Evolutionary conservation across 2,113 vertebrate species (phyloP).

Genomic region (Nannobrachium achirus): DNA sequence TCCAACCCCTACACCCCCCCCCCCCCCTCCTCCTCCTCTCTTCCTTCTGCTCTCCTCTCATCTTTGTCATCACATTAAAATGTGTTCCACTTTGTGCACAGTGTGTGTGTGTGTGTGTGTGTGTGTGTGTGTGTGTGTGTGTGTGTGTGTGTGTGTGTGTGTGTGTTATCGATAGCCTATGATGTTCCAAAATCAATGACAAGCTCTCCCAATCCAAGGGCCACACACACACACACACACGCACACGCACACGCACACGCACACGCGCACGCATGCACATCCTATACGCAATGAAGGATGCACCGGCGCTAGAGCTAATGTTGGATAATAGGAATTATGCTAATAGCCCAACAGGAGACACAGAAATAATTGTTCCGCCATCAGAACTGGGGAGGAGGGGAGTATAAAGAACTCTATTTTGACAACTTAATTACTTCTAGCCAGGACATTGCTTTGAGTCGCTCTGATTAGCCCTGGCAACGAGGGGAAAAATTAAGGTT

Average conservation of each 20-base stretch:
- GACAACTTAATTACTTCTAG: constrained; percentile 76
- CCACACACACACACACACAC: neutral
- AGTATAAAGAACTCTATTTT: constrained; percentile 72
- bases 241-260: neutral
- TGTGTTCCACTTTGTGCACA: neutral
- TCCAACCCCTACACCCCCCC: constrained; percentile 26
- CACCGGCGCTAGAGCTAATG: constrained; percentile 56
- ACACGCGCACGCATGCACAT: neutral
- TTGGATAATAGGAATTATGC: constrained; percentile 70
- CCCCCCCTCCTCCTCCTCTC: constrained; percentile 21
- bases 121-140: neutral
- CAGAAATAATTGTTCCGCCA: constrained; percentile 42
- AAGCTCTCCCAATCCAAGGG: neutral
- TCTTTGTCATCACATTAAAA: constrained; percentile 19
- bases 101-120: constrained; percentile 1
- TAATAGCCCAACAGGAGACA: constrained; percentile 63
- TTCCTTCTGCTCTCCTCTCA: constrained; percentile 11
- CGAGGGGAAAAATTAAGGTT: too few species aligned
- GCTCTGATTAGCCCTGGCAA: constrained; percentile 63
- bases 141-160: neutral
- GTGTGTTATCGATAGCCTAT: neutral
- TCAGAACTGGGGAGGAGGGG: constrained; percentile 39
- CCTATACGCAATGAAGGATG: constrained; percentile 39
- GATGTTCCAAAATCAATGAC: constrained; percentile 10
- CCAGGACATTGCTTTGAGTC: constrained; percentile 70